These are phyloP conservation scores for Nomia melanderi DNA, from an alignment of 1,140 invertebrate genomes.

Conservation along the genomic window DNA sequence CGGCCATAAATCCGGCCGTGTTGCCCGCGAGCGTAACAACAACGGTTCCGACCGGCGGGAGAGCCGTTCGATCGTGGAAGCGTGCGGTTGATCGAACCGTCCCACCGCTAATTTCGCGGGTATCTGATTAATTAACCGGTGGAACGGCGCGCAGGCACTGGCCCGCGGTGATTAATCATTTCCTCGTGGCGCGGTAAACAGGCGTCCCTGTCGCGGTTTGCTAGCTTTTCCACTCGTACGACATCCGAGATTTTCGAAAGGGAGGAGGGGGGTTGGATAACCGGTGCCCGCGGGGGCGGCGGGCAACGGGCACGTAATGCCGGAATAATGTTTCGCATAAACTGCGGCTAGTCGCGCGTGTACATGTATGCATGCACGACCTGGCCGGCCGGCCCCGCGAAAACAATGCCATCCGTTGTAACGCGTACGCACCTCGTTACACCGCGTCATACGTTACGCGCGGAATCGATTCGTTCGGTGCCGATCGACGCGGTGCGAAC, in stretches of 20 bases:
- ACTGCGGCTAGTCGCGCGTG: conserved; percentile 71
- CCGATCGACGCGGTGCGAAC: neutral
- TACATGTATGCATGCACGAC: neutral
- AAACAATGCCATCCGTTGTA: conserved; percentile 51
- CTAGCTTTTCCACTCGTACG: conserved; percentile 55
- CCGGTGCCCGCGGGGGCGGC: conserved; percentile 10
- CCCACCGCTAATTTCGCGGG: conserved; percentile 74
- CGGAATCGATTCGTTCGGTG: conserved; percentile 26
- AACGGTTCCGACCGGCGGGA: neutral
- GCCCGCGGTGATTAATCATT: conserved; percentile 73
- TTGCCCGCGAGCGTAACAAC: conserved; percentile 37
- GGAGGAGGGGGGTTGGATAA: neutral
- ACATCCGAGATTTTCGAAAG: conserved; percentile 13
- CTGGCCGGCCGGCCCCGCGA: conserved; percentile 19
- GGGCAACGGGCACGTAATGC: conserved; percentile 75
- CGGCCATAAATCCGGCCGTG: conserved; percentile 30
- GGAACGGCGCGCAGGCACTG: conserved; percentile 54
- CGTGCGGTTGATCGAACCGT: conserved; percentile 68
- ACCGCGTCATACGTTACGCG: conserved; percentile 33
- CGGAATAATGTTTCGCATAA: conserved; percentile 79
- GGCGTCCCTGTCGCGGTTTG: conserved; percentile 57
- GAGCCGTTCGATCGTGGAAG: conserved; percentile 34
- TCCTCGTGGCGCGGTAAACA: conserved; percentile 67
- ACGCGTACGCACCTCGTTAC: conserved; percentile 57
- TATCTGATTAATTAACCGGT: conserved; percentile 80